Conservation (phyloP, 2,888 invertebrate species). For the Ochlodes sylvanus region DNA sequence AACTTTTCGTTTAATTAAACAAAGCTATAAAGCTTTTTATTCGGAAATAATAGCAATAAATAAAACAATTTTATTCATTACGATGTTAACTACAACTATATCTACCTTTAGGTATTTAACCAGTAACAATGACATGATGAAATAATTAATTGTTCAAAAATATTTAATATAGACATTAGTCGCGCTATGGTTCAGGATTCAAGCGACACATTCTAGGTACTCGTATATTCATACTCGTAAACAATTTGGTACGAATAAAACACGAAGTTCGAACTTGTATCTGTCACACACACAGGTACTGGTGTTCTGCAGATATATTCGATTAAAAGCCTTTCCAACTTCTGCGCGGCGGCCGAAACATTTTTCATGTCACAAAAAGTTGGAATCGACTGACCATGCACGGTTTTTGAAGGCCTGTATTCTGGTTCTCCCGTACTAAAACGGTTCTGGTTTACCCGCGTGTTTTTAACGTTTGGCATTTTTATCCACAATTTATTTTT, state of each 20-base stretch:
- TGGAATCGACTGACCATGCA: slow-evolving; percentile 25
- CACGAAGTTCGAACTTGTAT: not conserved
- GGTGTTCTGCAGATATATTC: slow-evolving; percentile 16
- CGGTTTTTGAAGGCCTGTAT: slow-evolving; percentile 25
- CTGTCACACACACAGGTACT: not conserved
- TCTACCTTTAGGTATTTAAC: too few species aligned
- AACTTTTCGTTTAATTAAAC: too few species aligned
- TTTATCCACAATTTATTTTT: not conserved
- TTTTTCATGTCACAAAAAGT: slow-evolving; percentile 24
- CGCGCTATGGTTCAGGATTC: too few species aligned
- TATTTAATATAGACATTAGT: too few species aligned
- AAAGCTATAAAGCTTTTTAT: too few species aligned
- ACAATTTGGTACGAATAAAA: not conserved
- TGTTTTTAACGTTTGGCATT: slow-evolving; percentile 4
- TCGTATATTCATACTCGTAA: too few species aligned
- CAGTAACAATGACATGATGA: too few species aligned
- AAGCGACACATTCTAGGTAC: too few species aligned
- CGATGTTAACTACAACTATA: too few species aligned
- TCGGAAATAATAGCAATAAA: too few species aligned
- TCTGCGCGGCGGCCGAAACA: slow-evolving; percentile 4
- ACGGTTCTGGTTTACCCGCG: slow-evolving; percentile 21
- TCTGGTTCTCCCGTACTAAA: slow-evolving; percentile 21
- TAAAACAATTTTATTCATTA: too few species aligned
- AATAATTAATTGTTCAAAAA: too few species aligned
- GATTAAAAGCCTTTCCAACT: slow-evolving; percentile 20